Evolutionary conservation across 2,888 invertebrate genomes (phyloP).

Genomic region (Coecobrya sp.): DNA sequence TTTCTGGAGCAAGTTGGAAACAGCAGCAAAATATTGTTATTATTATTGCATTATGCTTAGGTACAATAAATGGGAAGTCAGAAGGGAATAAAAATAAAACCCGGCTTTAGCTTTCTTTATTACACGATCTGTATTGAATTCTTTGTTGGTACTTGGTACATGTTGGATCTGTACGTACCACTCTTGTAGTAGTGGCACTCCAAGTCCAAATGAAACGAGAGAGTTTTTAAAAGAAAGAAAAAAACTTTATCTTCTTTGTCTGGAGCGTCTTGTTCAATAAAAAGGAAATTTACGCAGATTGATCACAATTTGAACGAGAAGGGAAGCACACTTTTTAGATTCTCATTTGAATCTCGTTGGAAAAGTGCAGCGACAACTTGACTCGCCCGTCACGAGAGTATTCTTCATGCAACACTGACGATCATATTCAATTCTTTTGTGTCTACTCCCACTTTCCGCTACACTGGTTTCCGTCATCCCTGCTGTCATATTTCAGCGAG

Average conservation of each 20-base stretch:
- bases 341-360: conserved; percentile 20
- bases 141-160: too few species aligned
- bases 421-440: neutral
- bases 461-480: neutral
- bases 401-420: too few species aligned
- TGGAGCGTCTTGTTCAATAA: conserved; percentile 7
- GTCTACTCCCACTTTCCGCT: neutral
- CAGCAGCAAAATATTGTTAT: conserved; percentile 28
- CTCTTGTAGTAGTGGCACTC: too few species aligned
- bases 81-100: neutral
- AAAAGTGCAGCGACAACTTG: neutral
- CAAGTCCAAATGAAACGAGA: too few species aligned
- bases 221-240: neutral
- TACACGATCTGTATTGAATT: too few species aligned
- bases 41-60: conserved; percentile 20
- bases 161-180: too few species aligned
- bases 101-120: too few species aligned
- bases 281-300: conserved; percentile 3
- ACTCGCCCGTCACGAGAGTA: neutral
- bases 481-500: neutral
- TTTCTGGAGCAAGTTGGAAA: neutral
- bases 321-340: conserved; percentile 31
- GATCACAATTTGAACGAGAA: conserved; percentile 5
- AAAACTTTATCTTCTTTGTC: neutral
- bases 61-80: neutral